Percentiles rank a stretch among this genome's conserved stretches.
Evolutionary conservation across 64 coral and sea anemone species (phyloP).

Genomic region (Dendrophyllia cribrosa): DNA sequence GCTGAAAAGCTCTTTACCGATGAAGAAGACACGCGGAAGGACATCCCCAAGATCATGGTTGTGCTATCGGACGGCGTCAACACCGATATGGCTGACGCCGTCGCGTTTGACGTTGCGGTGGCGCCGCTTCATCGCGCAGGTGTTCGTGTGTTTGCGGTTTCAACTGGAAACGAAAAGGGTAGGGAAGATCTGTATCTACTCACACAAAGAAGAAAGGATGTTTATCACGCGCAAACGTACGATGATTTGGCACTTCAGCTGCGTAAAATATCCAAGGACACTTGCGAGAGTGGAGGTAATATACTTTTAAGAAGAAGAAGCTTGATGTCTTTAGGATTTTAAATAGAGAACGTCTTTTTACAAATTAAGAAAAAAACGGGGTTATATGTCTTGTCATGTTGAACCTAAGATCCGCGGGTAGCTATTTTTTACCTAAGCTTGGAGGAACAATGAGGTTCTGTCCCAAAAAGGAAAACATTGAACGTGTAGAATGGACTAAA

Average conservation of each 20-base stretch:
- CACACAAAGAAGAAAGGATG: slow-evolving; percentile 5
- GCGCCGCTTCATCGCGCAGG: slow-evolving; percentile 57
- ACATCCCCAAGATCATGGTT: slow-evolving; percentile 58
- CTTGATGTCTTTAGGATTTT: not conserved
- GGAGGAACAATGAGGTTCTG: too few relatives aligned
- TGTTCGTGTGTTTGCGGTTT: slow-evolving; percentile 66
- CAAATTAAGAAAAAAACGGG: not conserved
- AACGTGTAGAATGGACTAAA: too few relatives aligned
- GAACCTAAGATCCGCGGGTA: too few relatives aligned
- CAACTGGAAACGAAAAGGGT: slow-evolving; percentile 51
- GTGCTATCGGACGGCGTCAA: slow-evolving; percentile 74
- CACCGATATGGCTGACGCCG: slow-evolving; percentile 55
- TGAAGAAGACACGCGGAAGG: not conserved
- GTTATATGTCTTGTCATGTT: too few relatives aligned
- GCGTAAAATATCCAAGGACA: slow-evolving; percentile 21
- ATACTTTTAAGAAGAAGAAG: not conserved
- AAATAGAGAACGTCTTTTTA: not conserved
- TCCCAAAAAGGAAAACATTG: too few relatives aligned
- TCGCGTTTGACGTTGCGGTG: slow-evolving; percentile 62
- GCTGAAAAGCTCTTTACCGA: slow-evolving; percentile 9
- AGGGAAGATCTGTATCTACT: slow-evolving; percentile 43
- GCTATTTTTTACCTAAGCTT: too few relatives aligned
- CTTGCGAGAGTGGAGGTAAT: slow-evolving; percentile 39
- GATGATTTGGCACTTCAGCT: slow-evolving; percentile 49
- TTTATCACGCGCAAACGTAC: slow-evolving; percentile 35